phyloP scores from a whole-genome alignment of 2,888 invertebrate species.

The Polydrusus pterygomalis region DNA sequence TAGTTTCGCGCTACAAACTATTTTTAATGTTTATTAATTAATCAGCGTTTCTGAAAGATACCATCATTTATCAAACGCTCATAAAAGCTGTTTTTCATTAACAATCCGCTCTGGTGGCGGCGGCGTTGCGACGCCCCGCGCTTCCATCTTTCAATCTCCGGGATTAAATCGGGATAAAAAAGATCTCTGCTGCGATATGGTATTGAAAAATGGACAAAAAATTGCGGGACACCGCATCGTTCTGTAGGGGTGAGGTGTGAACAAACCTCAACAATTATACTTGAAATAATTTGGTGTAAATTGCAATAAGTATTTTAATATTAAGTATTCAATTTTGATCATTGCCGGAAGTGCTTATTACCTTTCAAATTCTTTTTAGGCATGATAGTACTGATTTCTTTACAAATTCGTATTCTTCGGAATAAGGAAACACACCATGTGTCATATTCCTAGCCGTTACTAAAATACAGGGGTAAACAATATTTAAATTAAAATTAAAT shows the following conservation, averaged over 20 bases:
- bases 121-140: constrained; percentile 43
- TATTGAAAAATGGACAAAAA: constrained; percentile 34
- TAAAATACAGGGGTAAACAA: too few species aligned
- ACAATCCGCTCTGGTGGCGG: constrained; percentile 58
- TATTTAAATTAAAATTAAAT: too few species aligned
- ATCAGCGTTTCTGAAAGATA: constrained; percentile 65
- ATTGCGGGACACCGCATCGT: not conserved
- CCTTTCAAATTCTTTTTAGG: too few species aligned
- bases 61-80: constrained; percentile 67
- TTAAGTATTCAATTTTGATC: too few species aligned
- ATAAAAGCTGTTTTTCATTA: constrained; percentile 67
- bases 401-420: too few species aligned
- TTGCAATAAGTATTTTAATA: too few species aligned
- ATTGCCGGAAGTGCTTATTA: too few species aligned
- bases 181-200: constrained; percentile 40
- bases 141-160: constrained; percentile 46
- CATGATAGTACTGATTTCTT: too few species aligned
- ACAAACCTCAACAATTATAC: too few species aligned
- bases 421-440: too few species aligned
- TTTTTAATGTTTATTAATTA: constrained; percentile 68
- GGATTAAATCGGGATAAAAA: constrained; percentile 43
- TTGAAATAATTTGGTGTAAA: too few species aligned
- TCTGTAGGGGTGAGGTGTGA: not conserved
- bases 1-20: constrained; percentile 62
- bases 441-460: too few species aligned